These are phyloP conservation scores for Parambassis ranga DNA, from an alignment of 2,797 vertebrate species.

Conservation along the genomic window DNA sequence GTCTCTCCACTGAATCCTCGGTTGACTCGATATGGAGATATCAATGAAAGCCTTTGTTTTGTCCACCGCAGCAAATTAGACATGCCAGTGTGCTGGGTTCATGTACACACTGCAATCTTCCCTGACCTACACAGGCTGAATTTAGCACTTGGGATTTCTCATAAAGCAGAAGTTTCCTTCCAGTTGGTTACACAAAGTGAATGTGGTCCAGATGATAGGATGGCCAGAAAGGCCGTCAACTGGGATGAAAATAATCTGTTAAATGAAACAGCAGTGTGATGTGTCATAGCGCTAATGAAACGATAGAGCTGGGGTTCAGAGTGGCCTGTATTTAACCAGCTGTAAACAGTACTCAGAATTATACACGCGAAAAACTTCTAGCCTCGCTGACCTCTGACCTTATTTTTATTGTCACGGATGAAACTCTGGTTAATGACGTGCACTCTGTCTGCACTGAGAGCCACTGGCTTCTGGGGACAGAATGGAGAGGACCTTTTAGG, in stretches of 20 bases:
- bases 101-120: conserved; percentile 66
- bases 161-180: conserved; percentile 68
- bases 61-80: conserved; percentile 72
- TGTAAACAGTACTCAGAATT: conserved; percentile 47
- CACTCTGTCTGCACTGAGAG: conserved; percentile 28
- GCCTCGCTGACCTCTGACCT: conserved; percentile 68
- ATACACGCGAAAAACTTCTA: conserved; percentile 31
- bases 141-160: conserved; percentile 64
- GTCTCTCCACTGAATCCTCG: conserved; percentile 51
- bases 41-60: conserved; percentile 77
- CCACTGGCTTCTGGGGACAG: conserved; percentile 63
- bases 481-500: conserved; percentile 66
- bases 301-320: neutral
- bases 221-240: conserved; percentile 39
- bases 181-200: conserved; percentile 43
- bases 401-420: conserved; percentile 60
- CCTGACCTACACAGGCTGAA: conserved; percentile 58
- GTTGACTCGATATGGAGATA: conserved; percentile 70
- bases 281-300: conserved; percentile 40
- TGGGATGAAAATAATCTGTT: conserved; percentile 62
- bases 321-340: conserved; percentile 31
- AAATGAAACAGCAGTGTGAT: conserved; percentile 48
- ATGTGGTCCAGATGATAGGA: conserved; percentile 44
- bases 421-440: conserved; percentile 54
- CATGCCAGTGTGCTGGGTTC: conserved; percentile 59